These are phyloP conservation scores for Meloidogyne exigua DNA, from an alignment of 1,140 invertebrate species.

Conservation along the genomic window DNA sequence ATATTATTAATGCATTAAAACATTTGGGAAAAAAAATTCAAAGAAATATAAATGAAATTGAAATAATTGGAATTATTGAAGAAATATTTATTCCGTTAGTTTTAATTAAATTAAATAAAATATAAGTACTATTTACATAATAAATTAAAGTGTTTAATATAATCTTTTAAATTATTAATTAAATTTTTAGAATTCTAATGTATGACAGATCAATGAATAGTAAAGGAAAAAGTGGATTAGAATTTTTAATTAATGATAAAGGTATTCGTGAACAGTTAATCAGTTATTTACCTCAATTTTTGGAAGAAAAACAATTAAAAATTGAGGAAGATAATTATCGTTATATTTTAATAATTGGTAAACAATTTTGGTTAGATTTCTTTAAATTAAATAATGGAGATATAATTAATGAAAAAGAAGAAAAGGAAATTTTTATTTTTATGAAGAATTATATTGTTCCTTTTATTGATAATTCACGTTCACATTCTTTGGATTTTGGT, in stretches of 20 bases:
- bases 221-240: neutral
- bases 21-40: neutral
- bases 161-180: no score
- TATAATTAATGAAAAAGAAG: neutral
- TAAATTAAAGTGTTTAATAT: no score
- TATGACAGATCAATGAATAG: neutral
- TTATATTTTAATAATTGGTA: neutral
- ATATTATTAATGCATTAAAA: neutral
- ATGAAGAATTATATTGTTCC: neutral
- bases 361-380: neutral
- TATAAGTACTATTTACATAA: no score
- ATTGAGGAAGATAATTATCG: neutral
- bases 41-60: neutral
- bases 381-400: neutral
- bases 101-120: neutral
- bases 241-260: slow-evolving; percentile 2
- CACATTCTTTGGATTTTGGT: neutral
- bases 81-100: neutral
- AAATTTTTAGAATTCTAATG: neutral
- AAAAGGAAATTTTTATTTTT: neutral
- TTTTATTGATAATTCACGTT: neutral
- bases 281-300: neutral
- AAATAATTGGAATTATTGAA: neutral
- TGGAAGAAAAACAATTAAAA: neutral
- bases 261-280: neutral